phyloP scores from a whole-genome alignment of 1,140 invertebrate genomes.

The Drosophila kurseongensis region DNA sequence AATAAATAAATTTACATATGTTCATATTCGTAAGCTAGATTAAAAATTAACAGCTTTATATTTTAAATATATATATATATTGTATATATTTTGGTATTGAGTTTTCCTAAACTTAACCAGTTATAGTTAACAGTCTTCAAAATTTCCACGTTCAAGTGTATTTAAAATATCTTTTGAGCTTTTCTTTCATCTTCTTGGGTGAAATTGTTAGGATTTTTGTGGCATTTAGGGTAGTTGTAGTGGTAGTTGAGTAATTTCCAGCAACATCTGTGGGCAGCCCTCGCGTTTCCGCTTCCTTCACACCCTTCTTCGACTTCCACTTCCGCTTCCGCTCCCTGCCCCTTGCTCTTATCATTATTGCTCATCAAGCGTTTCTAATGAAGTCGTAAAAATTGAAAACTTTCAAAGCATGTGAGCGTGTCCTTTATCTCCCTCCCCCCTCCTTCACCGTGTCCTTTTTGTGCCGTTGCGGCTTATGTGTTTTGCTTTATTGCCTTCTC shows the following conservation, averaged over 20 bases:
- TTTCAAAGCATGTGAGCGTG: constrained; percentile 60
- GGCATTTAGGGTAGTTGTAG: constrained; percentile 2
- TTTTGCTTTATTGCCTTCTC: constrained; percentile 37
- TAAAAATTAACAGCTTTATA: too few relatives aligned
- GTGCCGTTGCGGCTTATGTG: constrained; percentile 40
- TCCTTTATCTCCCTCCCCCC: constrained; percentile 26
- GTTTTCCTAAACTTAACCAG: too few relatives aligned
- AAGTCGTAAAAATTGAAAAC: constrained; percentile 79
- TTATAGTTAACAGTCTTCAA: too few relatives aligned
- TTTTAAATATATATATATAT: too few relatives aligned
- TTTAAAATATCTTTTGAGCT: not conserved
- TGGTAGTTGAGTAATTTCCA: constrained; percentile 23
- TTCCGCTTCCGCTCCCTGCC: not conserved
- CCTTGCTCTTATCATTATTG: constrained; percentile 66
- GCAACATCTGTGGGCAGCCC: constrained; percentile 43
- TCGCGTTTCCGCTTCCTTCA: constrained; percentile 11
- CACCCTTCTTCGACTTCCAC: constrained; percentile 3
- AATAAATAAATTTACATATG: too few relatives aligned
- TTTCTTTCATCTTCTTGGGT: constrained; percentile 5
- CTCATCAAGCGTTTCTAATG: constrained; percentile 77
- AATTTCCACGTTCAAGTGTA: constrained; percentile 2
- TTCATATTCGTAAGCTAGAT: too few relatives aligned
- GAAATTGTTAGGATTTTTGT: not conserved
- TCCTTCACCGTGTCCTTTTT: constrained; percentile 6
- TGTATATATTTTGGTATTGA: too few relatives aligned